A percentile compares a stretch with the other conserved stretches of the same genome.
These are phyloP conservation scores for Aleiodes alternator DNA, from an alignment of 2,888 invertebrate genomes.

Conservation along the genomic window DNA sequence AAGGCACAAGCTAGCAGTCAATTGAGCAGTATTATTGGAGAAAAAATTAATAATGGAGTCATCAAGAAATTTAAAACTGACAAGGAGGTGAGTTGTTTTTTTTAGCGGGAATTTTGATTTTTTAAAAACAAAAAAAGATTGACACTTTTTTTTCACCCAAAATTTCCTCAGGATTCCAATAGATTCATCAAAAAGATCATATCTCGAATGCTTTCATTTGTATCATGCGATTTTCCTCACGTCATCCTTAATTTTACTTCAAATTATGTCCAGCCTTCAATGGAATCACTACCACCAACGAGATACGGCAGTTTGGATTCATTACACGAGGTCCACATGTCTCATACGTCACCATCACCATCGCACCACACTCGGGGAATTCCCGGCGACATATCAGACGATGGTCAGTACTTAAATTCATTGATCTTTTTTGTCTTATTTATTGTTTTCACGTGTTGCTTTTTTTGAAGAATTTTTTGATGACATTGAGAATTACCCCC, in stretches of 20 bases:
- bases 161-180: too few species aligned
- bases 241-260: neutral
- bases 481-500: constrained; percentile 12
- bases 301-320: constrained; percentile 79
- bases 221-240: neutral
- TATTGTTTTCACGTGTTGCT: constrained; percentile 53
- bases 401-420: constrained; percentile 70
- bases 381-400: constrained; percentile 73
- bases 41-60: constrained; percentile 69
- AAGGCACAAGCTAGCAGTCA: constrained; percentile 65
- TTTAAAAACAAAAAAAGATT: neutral
- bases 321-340: constrained; percentile 75
- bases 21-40: constrained; percentile 60
- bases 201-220: neutral
- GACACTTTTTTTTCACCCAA: too few species aligned
- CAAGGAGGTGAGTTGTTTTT: constrained; percentile 66
- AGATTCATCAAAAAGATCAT: neutral
- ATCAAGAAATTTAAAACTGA: constrained; percentile 75
- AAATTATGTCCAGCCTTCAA: constrained; percentile 58
- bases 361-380: constrained; percentile 68
- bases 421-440: constrained; percentile 49
- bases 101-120: neutral
- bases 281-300: constrained; percentile 64
- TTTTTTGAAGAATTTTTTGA: neutral
- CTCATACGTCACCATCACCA: constrained; percentile 66